phyloP scores from a whole-genome alignment of 2,888 invertebrate genomes.

The Limnephilus lunatus region DNA sequence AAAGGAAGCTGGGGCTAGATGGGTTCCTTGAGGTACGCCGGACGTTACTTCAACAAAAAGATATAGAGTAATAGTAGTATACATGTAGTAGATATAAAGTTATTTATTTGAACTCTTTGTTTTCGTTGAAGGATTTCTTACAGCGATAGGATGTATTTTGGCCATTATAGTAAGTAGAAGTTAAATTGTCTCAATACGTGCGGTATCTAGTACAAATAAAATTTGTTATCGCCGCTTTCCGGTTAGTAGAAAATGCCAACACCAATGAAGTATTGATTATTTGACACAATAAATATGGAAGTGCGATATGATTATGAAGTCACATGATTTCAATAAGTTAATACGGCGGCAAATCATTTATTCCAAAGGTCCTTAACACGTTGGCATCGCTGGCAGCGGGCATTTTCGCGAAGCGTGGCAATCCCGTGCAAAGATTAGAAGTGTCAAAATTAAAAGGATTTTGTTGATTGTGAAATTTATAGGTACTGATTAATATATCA shows the following conservation, averaged over 20 bases:
- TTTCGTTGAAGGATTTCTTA: no score
- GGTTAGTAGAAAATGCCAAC: background rate
- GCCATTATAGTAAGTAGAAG: no score
- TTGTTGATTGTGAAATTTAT: background rate
- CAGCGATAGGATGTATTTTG: no score
- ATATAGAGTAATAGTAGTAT: no score
- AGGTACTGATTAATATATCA: background rate
- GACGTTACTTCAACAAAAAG: no score
- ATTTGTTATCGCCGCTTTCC: background rate
- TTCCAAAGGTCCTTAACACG: conserved; percentile 3
- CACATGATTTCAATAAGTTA: background rate
- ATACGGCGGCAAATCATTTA: background rate
- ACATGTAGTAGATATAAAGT: no score
- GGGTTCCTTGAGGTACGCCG: no score
- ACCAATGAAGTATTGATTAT: background rate
- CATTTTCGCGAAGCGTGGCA: background rate
- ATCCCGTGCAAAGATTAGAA: background rate
- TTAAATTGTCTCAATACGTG: no score
- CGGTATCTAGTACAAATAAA: background rate
- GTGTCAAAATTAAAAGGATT: background rate
- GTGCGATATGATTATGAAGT: background rate
- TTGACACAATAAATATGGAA: background rate
- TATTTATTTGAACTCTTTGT: no score
- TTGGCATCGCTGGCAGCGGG: background rate
- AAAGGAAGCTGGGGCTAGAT: no score